A percentile compares a stretch with the other conserved stretches of the same genome.
These are phyloP conservation scores for Gymnocypris eckloni DNA, from an alignment of 2,797 vertebrate genomes.

Conservation along the genomic window DNA sequence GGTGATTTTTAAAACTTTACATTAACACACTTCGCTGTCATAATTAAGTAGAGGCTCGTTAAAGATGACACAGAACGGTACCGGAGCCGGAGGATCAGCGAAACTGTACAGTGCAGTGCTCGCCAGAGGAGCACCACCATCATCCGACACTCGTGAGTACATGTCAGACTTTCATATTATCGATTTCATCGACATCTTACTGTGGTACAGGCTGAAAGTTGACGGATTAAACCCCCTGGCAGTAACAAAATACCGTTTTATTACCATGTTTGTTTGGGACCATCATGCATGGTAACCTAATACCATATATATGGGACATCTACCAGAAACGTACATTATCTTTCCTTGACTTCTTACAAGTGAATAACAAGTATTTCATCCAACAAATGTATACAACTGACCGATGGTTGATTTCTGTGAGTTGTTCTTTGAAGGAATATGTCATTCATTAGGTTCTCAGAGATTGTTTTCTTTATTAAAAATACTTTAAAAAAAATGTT, in stretches of 20 bases:
- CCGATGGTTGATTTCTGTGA: no score
- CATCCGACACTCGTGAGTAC: background rate
- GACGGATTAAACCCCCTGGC: background rate
- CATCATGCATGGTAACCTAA: no score
- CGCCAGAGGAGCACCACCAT: slow-evolving; percentile 3
- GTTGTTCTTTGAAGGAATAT: no score
- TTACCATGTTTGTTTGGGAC: no score
- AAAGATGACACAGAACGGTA: background rate
- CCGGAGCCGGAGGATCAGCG: background rate
- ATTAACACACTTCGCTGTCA: background rate
- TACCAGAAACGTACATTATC: no score
- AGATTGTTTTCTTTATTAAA: no score
- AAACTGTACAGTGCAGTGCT: background rate
- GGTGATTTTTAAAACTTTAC: background rate
- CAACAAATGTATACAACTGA: no score
- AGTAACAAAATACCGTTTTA: background rate
- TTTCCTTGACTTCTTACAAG: no score
- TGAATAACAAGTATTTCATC: no score
- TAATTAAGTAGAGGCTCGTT: background rate
- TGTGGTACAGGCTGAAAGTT: background rate
- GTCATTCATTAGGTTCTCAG: no score
- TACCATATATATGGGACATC: background rate
- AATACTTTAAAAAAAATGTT: no score
- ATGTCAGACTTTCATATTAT: background rate
- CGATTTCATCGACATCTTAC: background rate